These are phyloP conservation scores for Panagrolaimus sp. DNA, from an alignment of 1,140 invertebrate genomes.

Conservation along the genomic window DNA sequence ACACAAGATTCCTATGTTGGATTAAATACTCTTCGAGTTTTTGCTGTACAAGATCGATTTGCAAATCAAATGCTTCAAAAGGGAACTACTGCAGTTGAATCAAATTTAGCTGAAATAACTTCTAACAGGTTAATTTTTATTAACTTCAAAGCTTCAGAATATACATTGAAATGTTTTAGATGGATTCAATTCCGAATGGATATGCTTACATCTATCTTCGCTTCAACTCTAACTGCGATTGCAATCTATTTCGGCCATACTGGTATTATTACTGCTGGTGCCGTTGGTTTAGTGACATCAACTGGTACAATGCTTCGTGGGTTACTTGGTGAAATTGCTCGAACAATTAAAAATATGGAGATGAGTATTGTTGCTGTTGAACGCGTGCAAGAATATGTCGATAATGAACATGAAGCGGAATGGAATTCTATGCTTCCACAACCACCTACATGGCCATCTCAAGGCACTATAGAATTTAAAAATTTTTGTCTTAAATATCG, in stretches of 20 bases:
- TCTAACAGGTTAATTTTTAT: background rate
- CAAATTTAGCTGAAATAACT: background rate
- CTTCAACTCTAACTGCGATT: background rate
- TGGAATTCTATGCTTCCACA: background rate
- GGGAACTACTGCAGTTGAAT: background rate
- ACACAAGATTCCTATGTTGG: slow-evolving; percentile 1
- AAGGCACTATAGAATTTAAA: background rate
- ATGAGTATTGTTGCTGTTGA: slow-evolving; percentile 6
- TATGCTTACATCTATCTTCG: background rate
- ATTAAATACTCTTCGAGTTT: background rate
- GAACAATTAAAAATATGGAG: background rate
- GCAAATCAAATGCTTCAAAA: background rate
- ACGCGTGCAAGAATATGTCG: background rate
- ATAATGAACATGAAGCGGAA: slow-evolving; percentile 9
- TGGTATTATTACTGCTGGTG: background rate
- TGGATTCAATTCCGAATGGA: slow-evolving; percentile 3
- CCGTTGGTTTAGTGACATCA: background rate
- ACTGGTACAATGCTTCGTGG: slow-evolving; percentile 54
- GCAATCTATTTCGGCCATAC: background rate
- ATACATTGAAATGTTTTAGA: background rate
- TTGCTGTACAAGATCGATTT: background rate
- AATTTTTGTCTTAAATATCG: slow-evolving; percentile 57
- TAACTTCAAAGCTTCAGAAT: too few species aligned
- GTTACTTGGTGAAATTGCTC: slow-evolving; percentile 88
- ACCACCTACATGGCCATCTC: background rate